These are phyloP conservation scores for Suillia variegata DNA, from an alignment of 2,888 invertebrate species.

Conservation along the genomic window DNA sequence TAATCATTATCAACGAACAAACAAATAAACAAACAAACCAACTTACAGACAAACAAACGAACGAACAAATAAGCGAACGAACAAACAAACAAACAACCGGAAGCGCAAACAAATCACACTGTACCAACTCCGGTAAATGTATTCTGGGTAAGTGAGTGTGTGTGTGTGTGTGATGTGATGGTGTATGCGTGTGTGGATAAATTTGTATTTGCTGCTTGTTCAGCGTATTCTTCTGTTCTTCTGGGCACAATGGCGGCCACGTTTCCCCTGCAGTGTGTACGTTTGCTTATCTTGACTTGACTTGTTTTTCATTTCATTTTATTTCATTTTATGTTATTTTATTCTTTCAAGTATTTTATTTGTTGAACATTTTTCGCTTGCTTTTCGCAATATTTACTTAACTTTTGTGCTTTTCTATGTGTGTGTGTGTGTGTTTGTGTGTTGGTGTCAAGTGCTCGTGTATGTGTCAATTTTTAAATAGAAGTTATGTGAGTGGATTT, in stretches of 20 bases:
- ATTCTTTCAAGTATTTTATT: background rate
- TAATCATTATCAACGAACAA: conserved; percentile 10
- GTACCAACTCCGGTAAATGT: background rate
- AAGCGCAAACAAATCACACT: conserved; percentile 12
- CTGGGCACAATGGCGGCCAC: background rate
- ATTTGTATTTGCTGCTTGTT: background rate
- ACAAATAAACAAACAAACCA: conserved; percentile 8
- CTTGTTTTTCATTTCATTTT: too few species aligned
- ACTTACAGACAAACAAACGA: too few species aligned
- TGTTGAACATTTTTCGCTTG: background rate
- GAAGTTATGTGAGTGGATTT: background rate
- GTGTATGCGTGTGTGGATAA: background rate
- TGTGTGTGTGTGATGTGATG: background rate
- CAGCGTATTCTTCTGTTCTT: too few species aligned
- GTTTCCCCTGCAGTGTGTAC: background rate
- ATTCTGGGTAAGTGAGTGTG: background rate
- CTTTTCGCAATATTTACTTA: background rate
- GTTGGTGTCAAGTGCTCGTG: too few species aligned
- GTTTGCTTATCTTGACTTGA: conserved; percentile 5
- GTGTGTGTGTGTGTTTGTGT: conserved; percentile 13
- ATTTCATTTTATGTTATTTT: background rate
- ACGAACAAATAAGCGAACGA: too few species aligned
- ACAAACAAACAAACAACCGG: conserved; percentile 12
- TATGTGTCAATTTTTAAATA: background rate
- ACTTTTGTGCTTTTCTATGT: conserved; percentile 8